Base-by-base conservation (phyloP, 2,888 invertebrate species). In the Tetrapedia diversipes region DNA sequence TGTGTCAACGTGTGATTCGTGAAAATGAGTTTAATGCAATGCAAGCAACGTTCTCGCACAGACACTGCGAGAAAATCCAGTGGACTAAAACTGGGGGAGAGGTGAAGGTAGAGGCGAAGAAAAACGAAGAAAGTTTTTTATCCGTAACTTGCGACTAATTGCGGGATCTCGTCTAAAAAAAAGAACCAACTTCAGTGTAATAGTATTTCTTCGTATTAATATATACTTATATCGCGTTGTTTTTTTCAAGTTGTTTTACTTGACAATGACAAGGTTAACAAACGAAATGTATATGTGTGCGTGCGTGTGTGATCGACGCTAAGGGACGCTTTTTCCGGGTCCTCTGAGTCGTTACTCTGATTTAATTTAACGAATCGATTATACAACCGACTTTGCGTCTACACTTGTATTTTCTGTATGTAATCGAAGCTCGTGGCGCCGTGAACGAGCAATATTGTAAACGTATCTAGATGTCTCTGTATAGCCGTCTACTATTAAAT, bases 151-250 rank as follows among this genome's bases (percentile, higher is more conserved):
- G 51, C 29, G 51, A 56, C 43, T 24, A 49, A 16, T 56, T 39
- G 49, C 19, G 24, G 67, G 51, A 57, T 61, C 39, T 64, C 57
- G 51, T 67, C 47, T 53, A 53, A 76, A 68, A n/a, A 51, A 43
- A 39, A 45, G 79, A 78, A 78, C 72, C 64, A 78, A 78, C 59
- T 22, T 64, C 56, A 37, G 53, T 59, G 59, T 64, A 47, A 60
- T 10, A 56, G 29, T 78, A 63, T 72, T 53, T 67, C 53, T 71
- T 63, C 47, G 57, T 71, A 72, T 60, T 71, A 61, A 47, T 37
- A 39, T 39, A 51, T 45, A 43, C 63, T 60, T 65, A 59, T 59
- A 56, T 34, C 60, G 37, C 45, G 71, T 78, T 78, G 37, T 67
- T 77, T 65, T 77, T 45, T 32, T 16, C 29, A 59, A 61, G 49